Base-by-base conservation (phyloP, 2,797 vertebrate genomes). In the Phataginus tricuspis region DNA sequence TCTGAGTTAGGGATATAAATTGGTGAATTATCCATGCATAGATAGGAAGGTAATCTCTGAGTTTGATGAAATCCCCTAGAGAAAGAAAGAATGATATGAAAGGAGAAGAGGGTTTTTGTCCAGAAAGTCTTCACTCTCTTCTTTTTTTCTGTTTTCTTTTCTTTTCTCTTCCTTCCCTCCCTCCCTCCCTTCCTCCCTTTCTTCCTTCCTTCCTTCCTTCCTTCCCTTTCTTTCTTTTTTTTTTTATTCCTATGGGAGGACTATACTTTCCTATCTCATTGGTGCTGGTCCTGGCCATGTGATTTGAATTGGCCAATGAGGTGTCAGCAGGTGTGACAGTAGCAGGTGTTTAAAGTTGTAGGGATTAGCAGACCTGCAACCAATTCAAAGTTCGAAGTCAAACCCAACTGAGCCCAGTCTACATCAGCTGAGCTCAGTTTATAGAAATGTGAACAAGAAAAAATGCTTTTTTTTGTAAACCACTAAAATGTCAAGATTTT, bases 1-100 rank as follows among this genome's bases (percentile, higher is more conserved):
- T 96, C 53, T 91, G 55, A 75, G 27, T 18, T 86, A 55, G n/a
- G 55, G 29, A 66, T 87, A 72, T 86, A 93, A 94, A 87, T 80
- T 88, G 37, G 55, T 72, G 42, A 86, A 91, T 83, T 84, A 71
- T 90, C 61, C 42, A 71, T 86, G 45, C 11, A 49, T 51, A n/a
- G 51, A 61, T 7, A 87, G 25, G 72, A 91, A 93, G 29, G 57
- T 74, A 66, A 84, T 91, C 64, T 93, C 63, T 84, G 42, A 16
- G 55, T 80, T 51, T 80, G 64, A 79, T 57, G 42, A 57, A 18
- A 71, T 89, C 34, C 80, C 15, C 27, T 66, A 90, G 86, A 78
- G 39, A 94, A 90, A 77, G 21, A 83, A 37, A 74, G 15, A 86
- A 92, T 68, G 27, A 75, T 51, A 49, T 45, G 29, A 55, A 89